Evolutionary conservation across 2,113 vertebrate species (phyloP), one percentile per base, ranked within the genome.

Genomic region (Nesogale talazaci): DNA sequence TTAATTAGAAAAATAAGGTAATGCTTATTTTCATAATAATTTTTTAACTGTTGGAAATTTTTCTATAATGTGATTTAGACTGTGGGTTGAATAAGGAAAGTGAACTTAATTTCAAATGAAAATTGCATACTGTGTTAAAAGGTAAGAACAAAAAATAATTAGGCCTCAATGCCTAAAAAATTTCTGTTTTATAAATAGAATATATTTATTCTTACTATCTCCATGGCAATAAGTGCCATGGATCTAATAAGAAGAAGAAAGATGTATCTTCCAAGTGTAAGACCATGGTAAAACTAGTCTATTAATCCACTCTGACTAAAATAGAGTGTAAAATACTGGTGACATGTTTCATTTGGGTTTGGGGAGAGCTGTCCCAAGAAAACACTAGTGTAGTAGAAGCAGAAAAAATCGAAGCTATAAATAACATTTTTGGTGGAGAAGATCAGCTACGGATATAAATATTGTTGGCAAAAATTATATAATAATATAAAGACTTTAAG

Each of bases 11-110:
- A 38, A 74, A 17, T 23, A 36, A 34, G 22, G 36, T 40, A 61
- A 56, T 70, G 9, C 75, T 65, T 27, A 75, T 61, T 93, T 77
- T 84, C 40, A 67, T 84, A 57, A 67, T 10, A 93, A 92, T 17
- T n/a, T 88, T 95, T 46, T 67, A 69, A 34, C 75, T 63, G 1
- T 88, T 81, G 15, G 40, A 91, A 46, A 77, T 42, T 77, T 77
- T 72, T 89, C 29, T 22, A 27, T 52, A 52, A 52, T 6, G 14
- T 52, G 46, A 52, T 52, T 52, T 52, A 10, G 1, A 52, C 46
- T 52, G 46, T 52, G 46, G 46, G 5, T 52, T 52, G 46, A 52
- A 11, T 52, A 52, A 52, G 46, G 46, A 52, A 52, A 52, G 9
- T 52, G 46, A 52, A 52, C 46, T 52, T 52, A 52, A 52, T 52